A percentile compares a stretch with the other conserved stretches of the same genome.
Conservation (phyloP, 2,888 invertebrate species). For the Harpagoxenus sublaevis region DNA sequence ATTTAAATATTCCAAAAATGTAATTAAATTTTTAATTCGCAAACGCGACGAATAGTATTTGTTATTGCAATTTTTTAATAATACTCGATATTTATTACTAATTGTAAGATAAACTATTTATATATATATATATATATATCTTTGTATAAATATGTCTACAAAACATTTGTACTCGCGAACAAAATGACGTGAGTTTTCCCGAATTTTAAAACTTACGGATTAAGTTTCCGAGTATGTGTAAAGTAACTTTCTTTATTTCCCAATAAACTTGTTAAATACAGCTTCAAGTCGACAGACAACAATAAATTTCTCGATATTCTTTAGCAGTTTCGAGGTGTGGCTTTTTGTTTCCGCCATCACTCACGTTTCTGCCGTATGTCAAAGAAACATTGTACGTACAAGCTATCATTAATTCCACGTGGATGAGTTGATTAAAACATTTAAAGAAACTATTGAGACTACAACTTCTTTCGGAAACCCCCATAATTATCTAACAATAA, state of each 20-base stretch:
- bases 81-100: neutral
- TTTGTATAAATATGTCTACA: neutral
- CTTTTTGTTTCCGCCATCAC: neutral
- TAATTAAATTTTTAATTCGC: neutral
- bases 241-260: neutral
- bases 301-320: neutral
- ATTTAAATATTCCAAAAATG: neutral
- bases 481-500: neutral
- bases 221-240: neutral
- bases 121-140: neutral
- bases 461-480: neutral
- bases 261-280: slow-evolving; percentile 14
- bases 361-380: neutral
- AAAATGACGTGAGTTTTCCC: neutral
- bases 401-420: neutral
- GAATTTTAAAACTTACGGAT: neutral
- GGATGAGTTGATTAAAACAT: neutral
- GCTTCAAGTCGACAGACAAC: neutral
- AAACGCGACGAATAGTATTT: neutral
- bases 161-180: neutral
- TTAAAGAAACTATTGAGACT: neutral
- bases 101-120: neutral
- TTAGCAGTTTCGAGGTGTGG: neutral
- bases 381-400: neutral
- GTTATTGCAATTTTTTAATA: neutral